phyloP scores from a whole-genome alignment of 2,113 vertebrate genomes.

The Myotis brandtii region DNA sequence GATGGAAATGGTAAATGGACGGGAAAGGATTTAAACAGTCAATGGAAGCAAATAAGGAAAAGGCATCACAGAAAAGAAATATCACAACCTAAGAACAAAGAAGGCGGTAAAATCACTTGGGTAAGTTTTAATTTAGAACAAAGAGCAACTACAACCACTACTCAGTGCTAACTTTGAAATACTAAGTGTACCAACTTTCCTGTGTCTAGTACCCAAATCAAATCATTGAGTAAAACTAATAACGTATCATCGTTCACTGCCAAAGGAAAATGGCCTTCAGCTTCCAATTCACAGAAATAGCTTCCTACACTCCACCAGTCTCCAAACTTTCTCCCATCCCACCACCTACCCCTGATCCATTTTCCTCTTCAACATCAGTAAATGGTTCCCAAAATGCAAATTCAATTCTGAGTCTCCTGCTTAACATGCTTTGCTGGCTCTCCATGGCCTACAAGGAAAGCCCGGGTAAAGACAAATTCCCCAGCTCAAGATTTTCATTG shows the following conservation, averaged over 20 bases:
- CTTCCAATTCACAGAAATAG: not conserved
- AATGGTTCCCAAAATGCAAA: not conserved
- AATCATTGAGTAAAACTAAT: not conserved
- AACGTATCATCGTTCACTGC: not conserved
- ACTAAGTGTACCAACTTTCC: not conserved
- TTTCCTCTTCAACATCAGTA: not conserved
- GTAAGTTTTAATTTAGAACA: slow-evolving; percentile 28
- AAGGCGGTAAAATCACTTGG: not conserved
- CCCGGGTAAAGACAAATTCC: not conserved
- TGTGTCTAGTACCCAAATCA: not conserved
- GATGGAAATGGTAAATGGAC: slow-evolving; percentile 48
- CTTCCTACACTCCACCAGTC: not conserved
- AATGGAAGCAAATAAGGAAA: slow-evolving; percentile 44
- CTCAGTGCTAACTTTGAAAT: not conserved
- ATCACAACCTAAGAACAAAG: not conserved
- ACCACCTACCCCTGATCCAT: not conserved
- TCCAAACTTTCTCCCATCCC: not conserved
- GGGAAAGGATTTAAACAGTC: slow-evolving; percentile 47
- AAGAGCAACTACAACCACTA: not conserved
- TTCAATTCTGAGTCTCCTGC: not conserved
- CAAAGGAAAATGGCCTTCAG: not conserved
- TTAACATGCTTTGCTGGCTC: not conserved
- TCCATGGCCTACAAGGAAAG: not conserved
- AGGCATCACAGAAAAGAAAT: slow-evolving; percentile 16
- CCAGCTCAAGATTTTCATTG: not conserved